Base-by-base conservation (phyloP, 2,888 invertebrate species). In the Trissonchulus latispiculum region DNA sequence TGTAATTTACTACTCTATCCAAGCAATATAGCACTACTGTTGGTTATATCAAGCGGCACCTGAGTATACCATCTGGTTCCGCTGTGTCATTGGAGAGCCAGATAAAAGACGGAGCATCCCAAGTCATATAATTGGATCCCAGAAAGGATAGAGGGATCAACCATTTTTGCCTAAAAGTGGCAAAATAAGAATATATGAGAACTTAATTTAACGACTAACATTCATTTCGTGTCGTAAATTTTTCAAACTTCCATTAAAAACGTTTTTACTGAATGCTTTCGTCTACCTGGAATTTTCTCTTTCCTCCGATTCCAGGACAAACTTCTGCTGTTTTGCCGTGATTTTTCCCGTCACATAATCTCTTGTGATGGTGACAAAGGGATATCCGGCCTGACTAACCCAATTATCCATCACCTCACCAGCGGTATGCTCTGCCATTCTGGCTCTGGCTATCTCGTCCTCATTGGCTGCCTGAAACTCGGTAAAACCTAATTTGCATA, bases 381-480 rank as follows among this genome's bases (percentile, higher is more conserved):
- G 69, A 33, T 68, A 68, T n/a, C 69, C 69, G n/a, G 69, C 35
- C 33, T 68, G 69, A 8, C 36, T 68, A 36, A 68, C 36, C 69
- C 69, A 68, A 33, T 35, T 36, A n/a, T 68, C 69, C 69, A 68
- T 68, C 33, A 68, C 69, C 36, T 33, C 36, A 3, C 69, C 35
- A 8, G 36, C 32, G 35, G 32, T n/a, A 33, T 68, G 36, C n/a
- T 36, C 69, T 3, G 2, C 36, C 69, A 68, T 68, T 8, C 36
- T n/a, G n/a, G n/a, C n/a, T n/a, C n/a, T n/a, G n/a, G n/a, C n/a
- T n/a, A n/a, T n/a, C n/a, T n/a, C n/a, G n/a, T n/a, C n/a, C n/a
- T n/a, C n/a, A n/a, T n/a, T n/a, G n/a, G n/a, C n/a, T n/a, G n/a
- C n/a, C n/a, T n/a, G n/a, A n/a, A n/a, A n/a, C n/a, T n/a, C n/a